Evolutionary conservation across 2,888 invertebrate genomes (phyloP).

Genomic region (Sinotaia quadrata): DNA sequence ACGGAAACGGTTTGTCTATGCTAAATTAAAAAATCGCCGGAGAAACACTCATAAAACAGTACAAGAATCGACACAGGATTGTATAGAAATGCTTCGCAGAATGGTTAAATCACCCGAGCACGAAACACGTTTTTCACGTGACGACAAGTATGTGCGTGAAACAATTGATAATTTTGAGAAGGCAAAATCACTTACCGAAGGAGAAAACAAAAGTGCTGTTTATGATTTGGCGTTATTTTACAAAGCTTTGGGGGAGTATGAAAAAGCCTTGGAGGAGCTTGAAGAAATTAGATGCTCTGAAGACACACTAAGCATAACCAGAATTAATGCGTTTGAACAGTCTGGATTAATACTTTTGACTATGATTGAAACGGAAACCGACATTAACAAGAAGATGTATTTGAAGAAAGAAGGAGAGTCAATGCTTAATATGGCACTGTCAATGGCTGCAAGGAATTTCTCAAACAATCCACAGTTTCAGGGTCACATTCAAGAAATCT

Average conservation of each 20-base stretch:
- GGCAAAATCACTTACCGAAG: constrained; percentile 5
- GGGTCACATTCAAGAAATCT: neutral
- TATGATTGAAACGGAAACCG: neutral
- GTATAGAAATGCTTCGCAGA: neutral
- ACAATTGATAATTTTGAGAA: constrained; percentile 7
- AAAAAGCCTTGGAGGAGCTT: neutral
- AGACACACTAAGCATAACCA: neutral
- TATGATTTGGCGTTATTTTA: constrained; percentile 18
- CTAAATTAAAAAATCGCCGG: too few species aligned
- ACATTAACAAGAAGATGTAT: neutral
- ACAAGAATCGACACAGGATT: too few species aligned
- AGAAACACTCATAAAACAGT: too few species aligned
- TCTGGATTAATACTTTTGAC: constrained; percentile 11
- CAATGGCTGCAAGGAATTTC: neutral
- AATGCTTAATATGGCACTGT: constrained; percentile 12
- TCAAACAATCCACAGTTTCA: neutral
- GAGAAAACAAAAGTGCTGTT: constrained; percentile 6
- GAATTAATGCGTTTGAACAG: constrained; percentile 14
- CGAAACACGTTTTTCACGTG: too few species aligned
- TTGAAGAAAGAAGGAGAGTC: constrained; percentile 11
- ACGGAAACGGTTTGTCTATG: neutral
- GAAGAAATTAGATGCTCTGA: constrained; percentile 1
- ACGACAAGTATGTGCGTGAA: neutral
- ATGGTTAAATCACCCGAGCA: too few species aligned
- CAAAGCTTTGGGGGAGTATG: constrained; percentile 5